A percentile compares a stretch with the other conserved stretches of the same genome.
Conservation (phyloP, 2,888 invertebrate genomes). For the Dascillus cervinus region DNA sequence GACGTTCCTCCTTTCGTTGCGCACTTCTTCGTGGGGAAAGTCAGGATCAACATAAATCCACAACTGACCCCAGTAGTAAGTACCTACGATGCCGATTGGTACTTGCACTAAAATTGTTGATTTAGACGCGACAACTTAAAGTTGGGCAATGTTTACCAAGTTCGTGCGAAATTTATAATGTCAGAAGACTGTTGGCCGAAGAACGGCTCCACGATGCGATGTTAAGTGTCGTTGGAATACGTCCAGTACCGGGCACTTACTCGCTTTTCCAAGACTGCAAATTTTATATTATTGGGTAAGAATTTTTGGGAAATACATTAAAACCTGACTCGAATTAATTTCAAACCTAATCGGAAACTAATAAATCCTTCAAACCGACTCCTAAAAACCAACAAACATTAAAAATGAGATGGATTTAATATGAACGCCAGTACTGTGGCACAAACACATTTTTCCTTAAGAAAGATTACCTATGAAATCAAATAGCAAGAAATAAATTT, state of each 20-base stretch:
- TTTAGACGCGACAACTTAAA: conserved; percentile 58
- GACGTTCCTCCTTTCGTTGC: conserved; percentile 53
- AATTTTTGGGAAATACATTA: background rate
- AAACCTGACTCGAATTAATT: no score
- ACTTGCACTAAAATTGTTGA: conserved; percentile 16
- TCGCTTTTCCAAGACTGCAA: conserved; percentile 55
- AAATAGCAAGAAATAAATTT: no score
- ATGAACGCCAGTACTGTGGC: no score
- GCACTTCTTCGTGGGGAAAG: conserved; percentile 52
- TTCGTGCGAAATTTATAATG: conserved; percentile 53
- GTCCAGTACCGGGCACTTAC: conserved; percentile 64
- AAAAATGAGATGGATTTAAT: no score
- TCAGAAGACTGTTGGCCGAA: conserved; percentile 40
- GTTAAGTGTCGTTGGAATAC: conserved; percentile 51
- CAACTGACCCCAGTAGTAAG: conserved; percentile 38
- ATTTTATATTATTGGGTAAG: conserved; percentile 61
- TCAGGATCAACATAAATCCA: conserved; percentile 36
- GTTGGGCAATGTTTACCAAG: conserved; percentile 69
- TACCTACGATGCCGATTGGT: no score
- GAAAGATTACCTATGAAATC: no score
- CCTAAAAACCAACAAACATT: no score
- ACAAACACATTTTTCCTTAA: no score
- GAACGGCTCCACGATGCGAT: conserved; percentile 34
- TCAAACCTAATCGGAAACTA: no score
- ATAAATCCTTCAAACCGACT: no score